Percentiles rank a stretch among this genome's conserved stretches.
phyloP scores from a whole-genome alignment of 1,140 invertebrate species.

The Zaprionus vittiger region DNA sequence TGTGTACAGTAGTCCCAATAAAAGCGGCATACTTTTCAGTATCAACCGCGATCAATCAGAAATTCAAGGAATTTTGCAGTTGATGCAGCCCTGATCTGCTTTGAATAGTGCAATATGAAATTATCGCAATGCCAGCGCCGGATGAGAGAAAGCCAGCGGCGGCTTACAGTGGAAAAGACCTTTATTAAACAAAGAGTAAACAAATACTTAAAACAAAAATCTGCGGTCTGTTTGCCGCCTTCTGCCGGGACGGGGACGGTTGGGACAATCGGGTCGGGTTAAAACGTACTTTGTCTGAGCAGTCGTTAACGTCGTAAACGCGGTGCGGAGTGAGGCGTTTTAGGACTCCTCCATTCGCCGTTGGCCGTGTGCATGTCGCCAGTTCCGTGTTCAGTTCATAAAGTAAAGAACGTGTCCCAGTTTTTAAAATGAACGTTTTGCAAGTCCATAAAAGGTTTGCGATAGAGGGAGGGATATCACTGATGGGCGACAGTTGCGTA shows the following conservation, averaged over 20 bases:
- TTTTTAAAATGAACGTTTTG: slow-evolving; percentile 49
- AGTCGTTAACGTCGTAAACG: slow-evolving; percentile 55
- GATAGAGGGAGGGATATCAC: background rate
- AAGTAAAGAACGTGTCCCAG: slow-evolving; percentile 2
- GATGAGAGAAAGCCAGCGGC: background rate
- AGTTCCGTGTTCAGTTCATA: slow-evolving; percentile 12
- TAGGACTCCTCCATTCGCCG: background rate
- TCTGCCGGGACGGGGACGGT: background rate
- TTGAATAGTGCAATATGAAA: background rate
- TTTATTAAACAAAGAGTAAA: background rate
- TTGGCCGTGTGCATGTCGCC: slow-evolving; percentile 12
- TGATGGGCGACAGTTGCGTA: background rate
- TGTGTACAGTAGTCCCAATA: background rate
- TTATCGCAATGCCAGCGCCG: background rate
- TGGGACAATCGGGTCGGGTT: background rate
- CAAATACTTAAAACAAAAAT: slow-evolving; percentile 2
- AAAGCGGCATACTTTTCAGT: slow-evolving; percentile 1
- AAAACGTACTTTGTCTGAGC: slow-evolving; percentile 37
- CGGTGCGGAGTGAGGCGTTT: slow-evolving; percentile 15
- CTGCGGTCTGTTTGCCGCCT: background rate
- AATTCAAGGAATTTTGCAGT: background rate
- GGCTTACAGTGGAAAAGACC: background rate
- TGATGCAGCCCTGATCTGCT: background rate
- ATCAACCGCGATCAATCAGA: slow-evolving; percentile 3
- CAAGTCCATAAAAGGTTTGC: slow-evolving; percentile 20